Base-by-base conservation (phyloP, 2,888 invertebrate species). In the Eurytoma californica region DNA sequence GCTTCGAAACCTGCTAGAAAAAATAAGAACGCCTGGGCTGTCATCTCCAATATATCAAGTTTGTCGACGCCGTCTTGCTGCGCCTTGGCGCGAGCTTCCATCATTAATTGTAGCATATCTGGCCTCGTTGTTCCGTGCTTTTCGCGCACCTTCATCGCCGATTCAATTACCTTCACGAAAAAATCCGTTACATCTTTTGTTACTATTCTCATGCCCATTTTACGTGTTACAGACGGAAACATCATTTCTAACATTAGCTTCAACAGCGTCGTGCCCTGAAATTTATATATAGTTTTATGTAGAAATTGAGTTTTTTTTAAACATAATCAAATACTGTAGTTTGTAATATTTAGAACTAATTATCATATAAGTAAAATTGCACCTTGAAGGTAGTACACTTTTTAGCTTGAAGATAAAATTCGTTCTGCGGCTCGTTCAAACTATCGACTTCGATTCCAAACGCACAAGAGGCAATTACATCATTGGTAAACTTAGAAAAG, bases 21-120 rank as follows among this genome's bases (percentile, higher is more conserved):
- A 63, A 84, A 84, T 2, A 83, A n/a, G 20, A 84, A 82, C 3
- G 81, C 82, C 28, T 83, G 81, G 0, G 91, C 91, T 0, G 91
- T 85, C 58, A 92, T 87, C 14, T 92, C 92, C 0, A 88, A 85
- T 24, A 85, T 77, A 47, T 81, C 83, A 14, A 85, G 82, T 4
- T 67, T 74, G 5, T 51, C 67, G 4, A 18, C 58, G 3, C 13
- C n/a, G 3, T 83, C 74, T 0, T 82, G 24, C 0, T 20, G 47
- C 0, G 69, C 68, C 4, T 82, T 82, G 2, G 82, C 85, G 4
- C 86, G 83, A 0, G 88, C 87, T 72, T 93, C 92, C 91, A 93
- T 91, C 75, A 93, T 86, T 20, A 93, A 83, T 75, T 93, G 92
- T 16, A 93, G 91, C 92, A 93, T 92, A 82, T 93, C 93, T 0